Base-by-base conservation (phyloP, 2,113 vertebrate genomes). In the Hydrolagus affinis region DNA sequence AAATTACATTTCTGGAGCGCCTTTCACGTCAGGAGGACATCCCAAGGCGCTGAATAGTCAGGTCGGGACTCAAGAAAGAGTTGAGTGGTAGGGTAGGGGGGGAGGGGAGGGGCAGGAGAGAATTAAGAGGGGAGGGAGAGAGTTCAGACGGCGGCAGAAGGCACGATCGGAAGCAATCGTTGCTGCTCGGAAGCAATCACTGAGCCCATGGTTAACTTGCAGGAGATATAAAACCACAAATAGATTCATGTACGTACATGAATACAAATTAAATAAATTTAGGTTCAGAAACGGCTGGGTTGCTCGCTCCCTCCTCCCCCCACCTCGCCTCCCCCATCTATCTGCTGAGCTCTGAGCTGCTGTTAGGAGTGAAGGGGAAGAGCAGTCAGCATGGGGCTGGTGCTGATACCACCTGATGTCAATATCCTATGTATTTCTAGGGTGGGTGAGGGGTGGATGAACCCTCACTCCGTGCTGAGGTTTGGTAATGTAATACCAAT, bases 401-500 rank as follows among this genome's bases (percentile, higher is more conserved):
- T 80, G 57, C 8, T 28, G 62, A 64, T 80, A 60, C 44, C 44
- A 44, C 76, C 76, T 80, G 76, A 80, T 80, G 76, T 80, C n/a
- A 60, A 80, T 28, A n/a, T 62, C 57, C 76, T 80, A 80, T 44
- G 32, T 30, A 21, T 75, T 75, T 75, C 73, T 75, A 21, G 60
- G 76, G 59, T 62, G 64, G 64, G 64, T 62, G 59, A 1, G 44
- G 60, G 76, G 59, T 62, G 64, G 62, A 80, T 23, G 59, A 62
- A 80, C 60, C 44, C 62, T 62, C 76, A 80, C 21, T 57, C n/a
- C n/a, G 76, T 80, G 57, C 23, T 62, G 76, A 80, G 57, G 76
- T 6, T 7, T 12, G 12, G 76, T 80, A 80, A 80, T 80, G 25
- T 62, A 80, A 62, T 80, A 62, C 23, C 12, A 25, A 10, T 44